Base-by-base conservation (phyloP, 2,797 vertebrate genomes). In the Meda fulgida region DNA sequence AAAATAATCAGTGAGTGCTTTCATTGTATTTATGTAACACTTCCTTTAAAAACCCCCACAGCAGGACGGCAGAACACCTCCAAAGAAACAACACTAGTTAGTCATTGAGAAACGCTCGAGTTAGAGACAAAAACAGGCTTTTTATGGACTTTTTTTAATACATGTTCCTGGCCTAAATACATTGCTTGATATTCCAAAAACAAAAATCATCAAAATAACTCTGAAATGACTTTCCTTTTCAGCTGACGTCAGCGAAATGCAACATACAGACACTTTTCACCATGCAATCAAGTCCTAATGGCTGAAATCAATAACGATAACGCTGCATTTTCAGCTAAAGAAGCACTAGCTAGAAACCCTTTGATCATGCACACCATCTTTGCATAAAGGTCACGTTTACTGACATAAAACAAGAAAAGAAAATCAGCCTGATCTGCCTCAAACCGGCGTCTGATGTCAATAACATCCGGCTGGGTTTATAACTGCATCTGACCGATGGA, bases 11-110 rank as follows among this genome's bases (percentile, higher is more conserved):
- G 65, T 83, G 69, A 63, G 84, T 75, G 75, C 84, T 86, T 87
- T 88, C 89, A 88, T 88, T 90, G 87, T 88, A 86, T 90, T 90
- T 90, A 88, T 90, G 85, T 88, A 90, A 90, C 75, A 78, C 89
- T 90, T 90, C 89, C 89, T 90, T 88, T 82, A 87, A 88, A 90
- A 90, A 85, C 69, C 87, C 89, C 89, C 89, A 80, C 86, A 83
- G 84, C 84, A 77, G 78, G 81, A 71, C 43, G 31, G 75, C 80
- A 84, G 73, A 86, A 82, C 84, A 66, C 67, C 53, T 77, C 65
- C 34, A 31, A 78, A 53, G 60, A 81, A 69, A 88, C 83, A 85
- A 81, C 83, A 78, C 65, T 36, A 63, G 78, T 86, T 67, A 70
- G 84, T 78, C 78, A 46, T 72, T 60, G 58, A 84, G 84, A 88